Evolutionary conservation across 1,140 invertebrate genomes (phyloP).

Genomic region (Schlechtendalia chinensis): DNA sequence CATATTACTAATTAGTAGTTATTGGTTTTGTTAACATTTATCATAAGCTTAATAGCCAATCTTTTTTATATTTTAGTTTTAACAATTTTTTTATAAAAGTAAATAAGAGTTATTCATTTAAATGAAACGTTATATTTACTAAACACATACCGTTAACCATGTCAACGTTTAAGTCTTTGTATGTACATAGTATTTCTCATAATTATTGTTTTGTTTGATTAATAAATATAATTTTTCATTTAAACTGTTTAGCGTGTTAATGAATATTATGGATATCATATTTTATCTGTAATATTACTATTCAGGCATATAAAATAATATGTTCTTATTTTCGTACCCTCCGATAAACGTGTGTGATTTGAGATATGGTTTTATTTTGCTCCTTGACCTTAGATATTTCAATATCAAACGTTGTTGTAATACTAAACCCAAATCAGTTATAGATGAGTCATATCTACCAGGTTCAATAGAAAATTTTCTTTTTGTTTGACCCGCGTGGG

Average conservation of each 20-base stretch:
- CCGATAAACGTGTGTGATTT: slow-evolving; percentile 6
- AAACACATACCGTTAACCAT: not conserved
- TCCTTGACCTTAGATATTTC: slow-evolving; percentile 29
- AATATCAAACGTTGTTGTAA: slow-evolving; percentile 9
- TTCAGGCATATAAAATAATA: not conserved
- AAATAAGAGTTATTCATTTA: too few species aligned
- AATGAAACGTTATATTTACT: too few species aligned
- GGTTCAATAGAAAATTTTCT: slow-evolving; percentile 17
- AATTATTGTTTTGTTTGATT: too few species aligned
- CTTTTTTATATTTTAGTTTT: not conserved
- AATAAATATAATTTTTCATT: too few species aligned
- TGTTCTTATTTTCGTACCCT: slow-evolving; percentile 9
- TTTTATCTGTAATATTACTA: not conserved
- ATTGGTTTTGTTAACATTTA: too few species aligned
- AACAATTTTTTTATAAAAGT: too few species aligned
- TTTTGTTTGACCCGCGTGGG: slow-evolving; percentile 33
- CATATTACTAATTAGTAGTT: too few species aligned
- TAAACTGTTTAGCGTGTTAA: too few species aligned
- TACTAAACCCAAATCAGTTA: slow-evolving; percentile 19
- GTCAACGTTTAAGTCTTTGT: slow-evolving; percentile 13
- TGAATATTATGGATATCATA: too few species aligned
- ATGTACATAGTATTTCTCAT: too few species aligned
- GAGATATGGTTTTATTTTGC: slow-evolving; percentile 24
- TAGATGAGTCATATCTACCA: slow-evolving; percentile 29
- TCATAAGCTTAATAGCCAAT: too few species aligned